Percentiles rank a stretch among this genome's conserved stretches.
phyloP scores from a whole-genome alignment of 2,797 vertebrate species.

The Tangara arthus region DNA sequence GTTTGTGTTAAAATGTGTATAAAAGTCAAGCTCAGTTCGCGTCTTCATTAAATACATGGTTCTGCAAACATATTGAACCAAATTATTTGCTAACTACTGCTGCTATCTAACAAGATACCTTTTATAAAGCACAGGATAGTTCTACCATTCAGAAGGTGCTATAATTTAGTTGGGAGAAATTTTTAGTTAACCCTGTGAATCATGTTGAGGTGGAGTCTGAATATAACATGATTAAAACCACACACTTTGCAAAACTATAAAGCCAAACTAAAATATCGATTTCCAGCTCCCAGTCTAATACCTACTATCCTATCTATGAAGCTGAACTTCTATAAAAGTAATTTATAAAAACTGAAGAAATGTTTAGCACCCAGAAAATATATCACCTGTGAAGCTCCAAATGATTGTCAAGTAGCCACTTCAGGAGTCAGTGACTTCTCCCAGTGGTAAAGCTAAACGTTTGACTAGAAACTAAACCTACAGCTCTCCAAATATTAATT shows the following conservation, averaged over 20 bases:
- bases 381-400: neutral
- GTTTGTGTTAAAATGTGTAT: neutral
- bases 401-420: slow-evolving; percentile 39
- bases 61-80: neutral
- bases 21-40: neutral
- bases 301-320: slow-evolving; percentile 1
- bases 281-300: slow-evolving; percentile 5
- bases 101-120: slow-evolving; percentile 5
- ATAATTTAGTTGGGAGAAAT: neutral
- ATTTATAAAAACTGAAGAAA: neutral
- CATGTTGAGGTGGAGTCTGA: neutral
- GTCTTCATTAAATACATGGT: neutral
- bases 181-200: neutral
- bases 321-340: neutral
- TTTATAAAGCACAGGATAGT: neutral
- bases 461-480: slow-evolving; percentile 1
- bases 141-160: neutral
- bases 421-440: neutral
- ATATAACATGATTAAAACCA: neutral
- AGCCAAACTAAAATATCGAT: neutral
- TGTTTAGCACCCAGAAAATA: slow-evolving; percentile 24
- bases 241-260: neutral
- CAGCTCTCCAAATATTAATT: neutral
- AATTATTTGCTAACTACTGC: neutral
- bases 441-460: neutral